phyloP scores from a whole-genome alignment of 2,113 vertebrate genomes.

The Hemiprocne comata region DNA sequence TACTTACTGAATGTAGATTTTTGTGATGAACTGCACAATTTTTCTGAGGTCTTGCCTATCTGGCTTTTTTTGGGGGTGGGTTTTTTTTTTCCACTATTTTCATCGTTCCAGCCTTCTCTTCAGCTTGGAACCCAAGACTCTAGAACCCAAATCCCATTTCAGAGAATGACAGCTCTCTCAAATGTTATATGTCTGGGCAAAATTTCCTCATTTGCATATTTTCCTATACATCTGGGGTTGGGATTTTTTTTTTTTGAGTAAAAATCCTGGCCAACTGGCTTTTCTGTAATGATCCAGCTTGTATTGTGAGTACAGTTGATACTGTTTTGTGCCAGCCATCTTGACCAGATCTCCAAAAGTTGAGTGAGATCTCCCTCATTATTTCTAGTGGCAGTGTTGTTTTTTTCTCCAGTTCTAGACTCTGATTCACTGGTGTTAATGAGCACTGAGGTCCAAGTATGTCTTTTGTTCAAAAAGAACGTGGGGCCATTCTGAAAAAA shows the following conservation, averaged over 20 bases:
- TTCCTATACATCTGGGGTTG: not conserved
- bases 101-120: not conserved
- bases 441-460: not conserved
- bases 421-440: not conserved
- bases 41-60: not conserved
- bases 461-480: not conserved
- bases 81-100: not conserved
- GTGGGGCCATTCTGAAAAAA: not conserved
- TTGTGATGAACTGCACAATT: not conserved
- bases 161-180: not conserved
- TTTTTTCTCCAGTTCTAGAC: not conserved
- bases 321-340: not conserved
- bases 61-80: not conserved
- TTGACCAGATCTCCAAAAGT: not conserved
- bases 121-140: not conserved
- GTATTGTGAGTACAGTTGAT: not conserved
- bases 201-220: not conserved
- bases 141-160: not conserved
- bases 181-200: not conserved
- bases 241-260: not conserved
- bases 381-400: not conserved
- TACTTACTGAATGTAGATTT: not conserved
- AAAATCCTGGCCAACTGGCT: not conserved
- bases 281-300: not conserved
- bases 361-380: not conserved